Percentiles rank a stretch among this genome's conserved stretches.
These are phyloP conservation scores for Phodopus roborovskii DNA, from an alignment of 2,113 vertebrate genomes.

Conservation along the genomic window DNA sequence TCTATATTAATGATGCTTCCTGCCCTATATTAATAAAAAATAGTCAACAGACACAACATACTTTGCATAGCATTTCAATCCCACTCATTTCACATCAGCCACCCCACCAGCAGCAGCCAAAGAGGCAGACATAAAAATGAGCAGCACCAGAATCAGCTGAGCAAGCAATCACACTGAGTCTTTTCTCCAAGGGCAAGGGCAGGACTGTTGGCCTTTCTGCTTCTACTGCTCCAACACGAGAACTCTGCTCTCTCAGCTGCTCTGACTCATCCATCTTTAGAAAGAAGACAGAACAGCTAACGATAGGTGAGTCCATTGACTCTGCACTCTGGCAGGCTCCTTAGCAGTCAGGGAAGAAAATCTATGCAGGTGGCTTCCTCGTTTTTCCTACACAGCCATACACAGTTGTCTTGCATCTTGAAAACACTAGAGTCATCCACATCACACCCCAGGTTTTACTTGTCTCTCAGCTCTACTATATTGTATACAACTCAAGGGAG, in stretches of 20 bases:
- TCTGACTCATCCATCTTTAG: background rate
- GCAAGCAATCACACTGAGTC: background rate
- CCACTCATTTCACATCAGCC: fast-evolving
- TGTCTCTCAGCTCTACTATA: background rate
- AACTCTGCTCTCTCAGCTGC: background rate
- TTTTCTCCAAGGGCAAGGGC: background rate
- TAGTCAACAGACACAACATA: no score
- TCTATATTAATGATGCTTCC: no score
- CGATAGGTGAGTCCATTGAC: background rate
- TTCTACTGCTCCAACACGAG: background rate
- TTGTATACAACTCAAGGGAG: no score
- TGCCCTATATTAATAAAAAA: background rate
- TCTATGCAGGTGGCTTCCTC: background rate
- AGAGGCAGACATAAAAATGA: background rate
- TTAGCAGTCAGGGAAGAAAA: no score
- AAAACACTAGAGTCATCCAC: fast-evolving
- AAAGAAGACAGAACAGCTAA: background rate
- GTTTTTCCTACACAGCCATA: no score
- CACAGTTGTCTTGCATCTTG: fast-evolving
- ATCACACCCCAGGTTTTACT: background rate
- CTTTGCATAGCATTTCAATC: background rate
- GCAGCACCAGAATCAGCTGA: background rate
- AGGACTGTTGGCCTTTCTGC: background rate
- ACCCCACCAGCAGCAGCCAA: no score
- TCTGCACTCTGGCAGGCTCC: background rate